phyloP scores from a whole-genome alignment of 1,140 invertebrate genomes.

The Elysia chlorotica region DNA sequence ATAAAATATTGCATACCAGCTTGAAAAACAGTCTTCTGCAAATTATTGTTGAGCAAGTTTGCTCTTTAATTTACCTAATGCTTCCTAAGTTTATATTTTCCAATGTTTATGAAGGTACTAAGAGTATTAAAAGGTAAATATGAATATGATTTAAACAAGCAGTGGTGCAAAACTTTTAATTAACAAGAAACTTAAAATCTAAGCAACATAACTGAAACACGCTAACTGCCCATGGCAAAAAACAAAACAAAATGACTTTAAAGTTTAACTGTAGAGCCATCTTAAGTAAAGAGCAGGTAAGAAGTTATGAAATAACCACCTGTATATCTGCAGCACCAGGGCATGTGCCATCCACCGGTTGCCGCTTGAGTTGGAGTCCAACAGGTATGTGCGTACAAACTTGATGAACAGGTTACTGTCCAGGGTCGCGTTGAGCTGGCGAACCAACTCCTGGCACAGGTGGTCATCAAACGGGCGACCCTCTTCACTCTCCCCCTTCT shows the following conservation, averaged over 20 bases:
- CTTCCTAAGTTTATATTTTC: too few species aligned
- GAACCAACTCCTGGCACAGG: constrained; percentile 72
- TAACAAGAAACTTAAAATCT: too few species aligned
- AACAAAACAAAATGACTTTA: background rate
- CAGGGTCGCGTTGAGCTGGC: constrained; percentile 75
- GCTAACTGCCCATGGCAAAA: background rate
- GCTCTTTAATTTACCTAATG: too few species aligned
- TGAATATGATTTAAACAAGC: too few species aligned
- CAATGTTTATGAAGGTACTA: too few species aligned
- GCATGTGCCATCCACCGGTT: constrained; percentile 93
- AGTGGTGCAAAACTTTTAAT: too few species aligned
- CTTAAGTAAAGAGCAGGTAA: background rate
- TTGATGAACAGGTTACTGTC: constrained; percentile 71
- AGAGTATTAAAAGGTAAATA: too few species aligned
- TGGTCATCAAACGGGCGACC: constrained; percentile 78
- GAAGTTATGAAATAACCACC: constrained; percentile 30
- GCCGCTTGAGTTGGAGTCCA: constrained; percentile 91
- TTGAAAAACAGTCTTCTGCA: too few species aligned
- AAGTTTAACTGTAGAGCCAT: background rate
- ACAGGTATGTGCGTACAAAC: constrained; percentile 87
- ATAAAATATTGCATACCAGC: too few species aligned
- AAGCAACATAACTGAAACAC: too few species aligned
- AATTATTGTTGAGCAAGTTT: too few species aligned
- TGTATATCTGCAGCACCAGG: constrained; percentile 59
- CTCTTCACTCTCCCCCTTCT: constrained; percentile 79